A percentile compares a stretch with the other conserved stretches of the same genome.
These are phyloP conservation scores for Nestor notabilis DNA, from an alignment of 2,113 vertebrate genomes.

Conservation along the genomic window DNA sequence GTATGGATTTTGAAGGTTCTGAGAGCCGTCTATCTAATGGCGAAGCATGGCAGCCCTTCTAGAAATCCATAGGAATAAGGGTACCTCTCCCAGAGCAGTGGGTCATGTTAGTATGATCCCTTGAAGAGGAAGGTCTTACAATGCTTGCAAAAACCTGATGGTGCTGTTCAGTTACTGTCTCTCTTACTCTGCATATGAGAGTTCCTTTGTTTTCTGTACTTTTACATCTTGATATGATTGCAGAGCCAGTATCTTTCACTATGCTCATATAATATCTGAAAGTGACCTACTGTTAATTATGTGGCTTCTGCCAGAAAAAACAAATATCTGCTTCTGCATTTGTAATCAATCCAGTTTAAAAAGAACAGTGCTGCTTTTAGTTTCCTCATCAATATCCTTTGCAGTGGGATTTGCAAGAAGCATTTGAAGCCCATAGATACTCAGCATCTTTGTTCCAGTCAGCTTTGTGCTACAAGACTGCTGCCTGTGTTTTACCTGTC, in stretches of 20 bases:
- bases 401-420: background rate
- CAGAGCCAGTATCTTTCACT: background rate
- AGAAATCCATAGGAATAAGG: background rate
- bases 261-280: background rate
- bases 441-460: accelerated
- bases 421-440: background rate
- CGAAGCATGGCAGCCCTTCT: background rate
- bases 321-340: background rate
- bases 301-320: background rate
- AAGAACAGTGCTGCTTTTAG: background rate
- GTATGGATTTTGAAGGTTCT: conserved; percentile 1
- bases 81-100: background rate
- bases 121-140: background rate
- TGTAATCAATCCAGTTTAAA: background rate
- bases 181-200: background rate
- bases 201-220: background rate
- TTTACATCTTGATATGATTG: background rate
- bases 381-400: background rate
- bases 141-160: background rate
- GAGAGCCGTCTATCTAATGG: background rate
- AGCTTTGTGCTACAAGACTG: background rate
- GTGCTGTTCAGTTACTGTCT: background rate
- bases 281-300: background rate
- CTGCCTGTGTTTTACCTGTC: background rate
- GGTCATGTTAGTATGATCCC: background rate